Evolutionary conservation across 2,888 invertebrate species (phyloP).

Genomic region (Pseudanteris insignis): DNA sequence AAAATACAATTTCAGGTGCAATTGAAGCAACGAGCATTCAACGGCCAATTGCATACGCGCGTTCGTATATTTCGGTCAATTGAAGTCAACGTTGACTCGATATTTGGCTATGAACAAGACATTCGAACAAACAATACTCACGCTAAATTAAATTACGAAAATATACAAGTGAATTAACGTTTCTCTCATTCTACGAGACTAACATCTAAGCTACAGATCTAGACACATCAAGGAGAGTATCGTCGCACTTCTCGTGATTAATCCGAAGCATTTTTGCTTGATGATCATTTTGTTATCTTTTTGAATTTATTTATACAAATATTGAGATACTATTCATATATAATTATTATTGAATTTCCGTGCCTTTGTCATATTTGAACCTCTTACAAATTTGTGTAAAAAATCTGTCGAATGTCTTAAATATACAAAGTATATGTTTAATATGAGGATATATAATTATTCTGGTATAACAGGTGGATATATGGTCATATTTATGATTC

Average conservation of each 20-base stretch:
- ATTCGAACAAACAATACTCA: conserved; percentile 26
- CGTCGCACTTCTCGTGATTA: conserved; percentile 34
- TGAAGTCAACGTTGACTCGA: conserved; percentile 21
- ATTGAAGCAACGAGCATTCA: conserved; percentile 38
- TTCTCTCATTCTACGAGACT: conserved; percentile 45
- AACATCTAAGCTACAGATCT: conserved; percentile 48
- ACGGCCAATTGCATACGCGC: conserved; percentile 13
- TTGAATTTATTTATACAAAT: no score
- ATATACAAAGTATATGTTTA: no score
- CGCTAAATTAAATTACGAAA: no score
- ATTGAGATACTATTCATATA: no score
- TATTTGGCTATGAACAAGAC: conserved; percentile 31
- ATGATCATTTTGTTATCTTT: no score
- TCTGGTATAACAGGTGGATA: no score
- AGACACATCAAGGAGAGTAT: conserved; percentile 44
- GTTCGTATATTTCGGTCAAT: conserved; percentile 17
- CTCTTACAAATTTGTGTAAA: no score
- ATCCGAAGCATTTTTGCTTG: no score
- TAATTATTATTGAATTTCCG: background rate
- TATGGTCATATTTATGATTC: no score
- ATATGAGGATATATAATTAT: no score
- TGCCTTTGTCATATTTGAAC: background rate
- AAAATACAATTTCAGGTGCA: no score
- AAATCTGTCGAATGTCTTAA: no score
- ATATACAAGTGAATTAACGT: conserved; percentile 44